Evolutionary conservation across 2,113 vertebrate species (phyloP), one percentile per base, ranked within the genome.

Genomic region (Cygnus buccinator): DNA sequence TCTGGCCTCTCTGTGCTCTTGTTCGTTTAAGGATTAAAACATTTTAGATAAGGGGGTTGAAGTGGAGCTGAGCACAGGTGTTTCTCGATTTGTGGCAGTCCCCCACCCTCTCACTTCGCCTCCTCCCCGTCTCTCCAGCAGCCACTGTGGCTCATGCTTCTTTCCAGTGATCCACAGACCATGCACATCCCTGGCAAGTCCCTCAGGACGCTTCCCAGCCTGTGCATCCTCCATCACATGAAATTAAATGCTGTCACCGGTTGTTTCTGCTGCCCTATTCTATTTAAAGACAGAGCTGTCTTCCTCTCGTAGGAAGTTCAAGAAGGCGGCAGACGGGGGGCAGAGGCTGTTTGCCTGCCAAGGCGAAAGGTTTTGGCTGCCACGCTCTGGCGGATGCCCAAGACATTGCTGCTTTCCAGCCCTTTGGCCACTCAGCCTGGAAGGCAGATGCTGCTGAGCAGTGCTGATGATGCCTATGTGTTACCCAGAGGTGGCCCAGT

Each of bases 241-340:
- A 87, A 89, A 95, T 84, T 37, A 84, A 95, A 52, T 33, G 46
- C 66, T 91, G 77, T 78, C 65, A 63, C 59, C 3, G 1, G 29
- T 17, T 79, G 58, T 46, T 94, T 77, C 81, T 89, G 80, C 74
- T 91, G 17, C 87, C 48, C 65, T 39, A 0, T 18, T 84, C 84
- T 84, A 21, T 92, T 90, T 81, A 68, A 87, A 94, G 72, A 46
- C 55, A 17, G 37, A 84, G 52, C 52, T 33, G 48, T 63, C 65
- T 96, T 92, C 37, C 73, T 77, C 50, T 80, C 35, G 50, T 63
- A 61, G 74, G 70, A 79, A 70, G 86, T 63, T 90, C 61, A 91
- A 79, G 77, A 62, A 59, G 4, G 35, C 46, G 33, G 77, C 93
- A 65, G 74, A 43, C 1, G 15, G 19, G 8, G 43, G 18, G 7